Evolutionary conservation across 2,888 invertebrate species (phyloP), one percentile per base, ranked within the genome.

Genomic region (Sepioteuthis lessoniana): DNA sequence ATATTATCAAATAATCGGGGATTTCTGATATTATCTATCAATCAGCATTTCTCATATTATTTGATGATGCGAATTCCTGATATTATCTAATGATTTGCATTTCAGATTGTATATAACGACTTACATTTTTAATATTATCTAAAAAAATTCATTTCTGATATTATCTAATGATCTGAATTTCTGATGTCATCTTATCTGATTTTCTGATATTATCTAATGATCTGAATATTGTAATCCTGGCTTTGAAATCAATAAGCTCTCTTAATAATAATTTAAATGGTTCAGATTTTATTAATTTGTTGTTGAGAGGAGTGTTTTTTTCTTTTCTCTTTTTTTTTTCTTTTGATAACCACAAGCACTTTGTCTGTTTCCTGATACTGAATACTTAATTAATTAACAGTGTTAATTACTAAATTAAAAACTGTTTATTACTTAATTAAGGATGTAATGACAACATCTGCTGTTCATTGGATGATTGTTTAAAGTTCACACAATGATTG

Each of bases 191-290:
- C 16, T 50, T 3, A 19, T 50, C 19, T 50, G 16, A 19, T 19
- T 50, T 50, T 50, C 19, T 19, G 0, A 50, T 50, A 0, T 50
- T 1, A 55, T 55, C 55, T 55, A 55, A 55, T 55, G 55, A 21
- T 5, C 4, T 2, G 25, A 5, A 55, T 55, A n/a, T 55, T 55
- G 2, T 55, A 3, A 25, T 25, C 25, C 25, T 55, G 21, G 0
- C 76, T 13, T n/a, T 76, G 10, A 76, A 76, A 35, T 76, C 76
- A n/a, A 76, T 76, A 13, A 21, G 8, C n/a, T 76, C n/a, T 35
- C n/a, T 76, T 76, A 76, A 76, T 76, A 76, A 76, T 76, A n/a
- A 76, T 76, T 76, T 76, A 76, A 76, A n/a, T 76, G n/a, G n/a
- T 76, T 76, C 35, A n/a, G n/a, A 8, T 13, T 35, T n/a, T 35